Evolutionary conservation across 1,140 invertebrate genomes (phyloP).

Genomic region (Apis florea): DNA sequence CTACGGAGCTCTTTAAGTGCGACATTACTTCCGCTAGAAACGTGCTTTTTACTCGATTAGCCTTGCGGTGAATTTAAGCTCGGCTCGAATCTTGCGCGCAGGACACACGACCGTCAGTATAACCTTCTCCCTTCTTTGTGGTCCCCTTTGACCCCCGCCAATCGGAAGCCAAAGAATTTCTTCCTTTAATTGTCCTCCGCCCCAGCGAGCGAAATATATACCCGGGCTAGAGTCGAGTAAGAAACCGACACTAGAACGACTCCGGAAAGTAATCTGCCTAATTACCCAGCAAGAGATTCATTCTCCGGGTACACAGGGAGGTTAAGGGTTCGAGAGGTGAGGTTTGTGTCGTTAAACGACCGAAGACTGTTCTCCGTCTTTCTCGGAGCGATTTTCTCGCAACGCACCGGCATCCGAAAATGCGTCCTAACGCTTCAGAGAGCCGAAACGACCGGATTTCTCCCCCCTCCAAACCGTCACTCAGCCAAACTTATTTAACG

Average conservation of each 20-base stretch:
- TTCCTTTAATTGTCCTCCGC: slow-evolving; percentile 74
- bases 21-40: slow-evolving; percentile 77
- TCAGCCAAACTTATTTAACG: slow-evolving; percentile 26
- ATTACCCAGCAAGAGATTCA: slow-evolving; percentile 79
- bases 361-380: slow-evolving; percentile 14
- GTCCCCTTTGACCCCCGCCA: slow-evolving; percentile 42
- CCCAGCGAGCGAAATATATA: slow-evolving; percentile 54
- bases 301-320: slow-evolving; percentile 58
- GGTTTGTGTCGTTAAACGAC: slow-evolving; percentile 59
- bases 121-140: slow-evolving; percentile 34
- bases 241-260: slow-evolving; percentile 76
- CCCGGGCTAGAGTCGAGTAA: slow-evolving; percentile 61
- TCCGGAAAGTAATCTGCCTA: slow-evolving; percentile 79
- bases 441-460: neutral
- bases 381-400: slow-evolving; percentile 28
- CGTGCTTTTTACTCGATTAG: slow-evolving; percentile 76
- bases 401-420: slow-evolving; percentile 6
- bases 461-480: neutral
- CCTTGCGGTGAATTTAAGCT: slow-evolving; percentile 73
- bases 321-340: slow-evolving; percentile 51
- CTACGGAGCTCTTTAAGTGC: slow-evolving; percentile 53
- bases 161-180: slow-evolving; percentile 70
- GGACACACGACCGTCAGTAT: neutral
- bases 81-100: slow-evolving; percentile 60
- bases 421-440: neutral